A percentile compares a stretch with the other conserved stretches of the same genome.
Evolutionary conservation across 2,888 invertebrate genomes (phyloP).

Genomic region (Pseudococcus viburni): DNA sequence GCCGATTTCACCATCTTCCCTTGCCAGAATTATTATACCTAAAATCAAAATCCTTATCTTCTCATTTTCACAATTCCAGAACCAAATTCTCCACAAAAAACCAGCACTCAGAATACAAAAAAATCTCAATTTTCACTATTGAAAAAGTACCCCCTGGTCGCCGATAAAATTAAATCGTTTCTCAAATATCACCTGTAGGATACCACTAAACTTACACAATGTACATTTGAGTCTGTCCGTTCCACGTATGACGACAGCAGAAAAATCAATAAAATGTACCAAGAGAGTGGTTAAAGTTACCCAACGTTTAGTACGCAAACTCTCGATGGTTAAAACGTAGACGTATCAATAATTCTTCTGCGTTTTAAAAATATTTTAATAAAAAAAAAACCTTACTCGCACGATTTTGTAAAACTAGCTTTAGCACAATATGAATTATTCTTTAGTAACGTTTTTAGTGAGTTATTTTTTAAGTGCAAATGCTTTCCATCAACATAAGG

Average conservation of each 20-base stretch:
- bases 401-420: neutral
- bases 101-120: neutral
- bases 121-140: neutral
- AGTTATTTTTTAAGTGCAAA: conserved; percentile 13
- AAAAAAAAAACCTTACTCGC: neutral
- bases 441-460: neutral
- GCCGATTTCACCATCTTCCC: too few species aligned
- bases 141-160: neutral
- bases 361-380: conserved; percentile 10
- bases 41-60: too few species aligned
- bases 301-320: conserved; percentile 4
- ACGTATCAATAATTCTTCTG: neutral
- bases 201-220: neutral
- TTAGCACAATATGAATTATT: conserved; percentile 4
- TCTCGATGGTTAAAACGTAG: conserved; percentile 29
- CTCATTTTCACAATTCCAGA: too few species aligned
- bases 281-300: neutral
- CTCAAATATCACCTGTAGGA: conserved; percentile 3
- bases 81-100: too few species aligned
- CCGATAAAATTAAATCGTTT: neutral
- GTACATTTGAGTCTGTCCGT: neutral
- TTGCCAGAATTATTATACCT: too few species aligned
- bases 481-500: conserved; percentile 48
- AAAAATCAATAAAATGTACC: conserved; percentile 43
- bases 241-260: neutral